These are phyloP conservation scores for Drosophila biarmipes DNA, from an alignment of 1,140 invertebrate genomes.

Conservation along the genomic window DNA sequence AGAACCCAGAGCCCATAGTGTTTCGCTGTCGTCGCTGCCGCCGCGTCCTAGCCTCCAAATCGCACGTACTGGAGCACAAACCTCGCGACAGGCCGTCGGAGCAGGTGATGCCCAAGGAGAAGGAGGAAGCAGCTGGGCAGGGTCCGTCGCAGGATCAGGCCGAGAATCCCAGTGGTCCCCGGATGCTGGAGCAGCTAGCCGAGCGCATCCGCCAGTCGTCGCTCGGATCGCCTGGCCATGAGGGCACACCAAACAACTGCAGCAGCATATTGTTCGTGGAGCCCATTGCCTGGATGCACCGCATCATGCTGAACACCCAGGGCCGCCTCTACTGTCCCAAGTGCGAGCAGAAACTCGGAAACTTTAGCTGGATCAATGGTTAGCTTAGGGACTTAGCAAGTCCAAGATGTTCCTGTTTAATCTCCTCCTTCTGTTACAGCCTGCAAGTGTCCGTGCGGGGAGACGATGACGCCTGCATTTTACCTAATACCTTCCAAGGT, in stretches of 20 bases:
- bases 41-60: conserved; percentile 91
- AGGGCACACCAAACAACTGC: conserved; percentile 85
- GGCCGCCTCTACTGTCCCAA: conserved; percentile 94
- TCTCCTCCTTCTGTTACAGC: conserved; percentile 82
- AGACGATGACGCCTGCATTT: conserved; percentile 93
- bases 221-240: conserved; percentile 58
- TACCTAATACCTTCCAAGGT: conserved; percentile 94
- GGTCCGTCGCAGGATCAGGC: background rate
- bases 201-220: conserved; percentile 78
- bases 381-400: conserved; percentile 5
- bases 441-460: conserved; percentile 93
- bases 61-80: conserved; percentile 90
- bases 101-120: background rate
- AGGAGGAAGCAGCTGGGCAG: conserved; percentile 30
- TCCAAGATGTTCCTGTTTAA: background rate
- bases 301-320: conserved; percentile 88
- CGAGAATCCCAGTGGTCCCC: conserved; percentile 17
- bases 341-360: conserved; percentile 91
- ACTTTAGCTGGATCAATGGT: conserved; percentile 94
- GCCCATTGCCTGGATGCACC: conserved; percentile 92
- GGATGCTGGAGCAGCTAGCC: conserved; percentile 71
- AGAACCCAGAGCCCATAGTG: conserved; percentile 91
- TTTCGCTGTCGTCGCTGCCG: conserved; percentile 92
- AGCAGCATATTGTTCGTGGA: conserved; percentile 91
- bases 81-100: conserved; percentile 63